Percentiles rank a stretch among this genome's conserved stretches.
Evolutionary conservation across 1,140 invertebrate species (phyloP).

Genomic region (Cydia amplana): DNA sequence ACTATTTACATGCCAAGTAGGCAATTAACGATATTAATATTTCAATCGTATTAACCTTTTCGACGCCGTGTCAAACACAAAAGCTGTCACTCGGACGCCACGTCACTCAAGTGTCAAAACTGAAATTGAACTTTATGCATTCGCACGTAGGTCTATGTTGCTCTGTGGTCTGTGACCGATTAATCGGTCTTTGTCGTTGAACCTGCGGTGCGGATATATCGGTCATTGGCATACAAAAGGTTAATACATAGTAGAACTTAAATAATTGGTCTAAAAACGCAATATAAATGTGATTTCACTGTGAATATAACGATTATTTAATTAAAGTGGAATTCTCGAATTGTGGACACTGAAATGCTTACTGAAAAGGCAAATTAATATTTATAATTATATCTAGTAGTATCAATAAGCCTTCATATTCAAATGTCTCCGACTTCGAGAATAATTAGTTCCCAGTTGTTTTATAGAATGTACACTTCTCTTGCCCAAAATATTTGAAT

Average conservation of each 20-base stretch:
- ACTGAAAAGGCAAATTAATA: not conserved
- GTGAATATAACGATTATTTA: not conserved
- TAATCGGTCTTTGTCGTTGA: too few species aligned
- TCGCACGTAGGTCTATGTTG: too few species aligned
- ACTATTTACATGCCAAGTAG: not conserved
- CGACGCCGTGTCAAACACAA: too few species aligned
- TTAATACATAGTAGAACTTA: not conserved
- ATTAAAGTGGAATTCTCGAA: not conserved
- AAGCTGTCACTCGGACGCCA: too few species aligned
- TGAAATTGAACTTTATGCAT: too few species aligned
- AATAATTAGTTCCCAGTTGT: not conserved
- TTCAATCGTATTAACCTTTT: not conserved
- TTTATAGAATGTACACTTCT: not conserved
- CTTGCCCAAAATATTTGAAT: not conserved
- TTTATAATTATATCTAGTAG: constrained; percentile 5
- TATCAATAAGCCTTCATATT: not conserved
- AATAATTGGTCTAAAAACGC: constrained; percentile 4
- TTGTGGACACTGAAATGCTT: not conserved
- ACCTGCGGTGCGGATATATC: too few species aligned
- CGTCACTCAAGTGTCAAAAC: too few species aligned
- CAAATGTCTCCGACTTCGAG: not conserved
- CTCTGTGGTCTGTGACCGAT: too few species aligned
- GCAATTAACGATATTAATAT: not conserved
- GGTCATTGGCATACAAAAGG: too few species aligned
- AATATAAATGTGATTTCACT: constrained; percentile 2